Evolutionary conservation across 2,797 vertebrate genomes (phyloP).

Genomic region (Simalia tracyae): DNA sequence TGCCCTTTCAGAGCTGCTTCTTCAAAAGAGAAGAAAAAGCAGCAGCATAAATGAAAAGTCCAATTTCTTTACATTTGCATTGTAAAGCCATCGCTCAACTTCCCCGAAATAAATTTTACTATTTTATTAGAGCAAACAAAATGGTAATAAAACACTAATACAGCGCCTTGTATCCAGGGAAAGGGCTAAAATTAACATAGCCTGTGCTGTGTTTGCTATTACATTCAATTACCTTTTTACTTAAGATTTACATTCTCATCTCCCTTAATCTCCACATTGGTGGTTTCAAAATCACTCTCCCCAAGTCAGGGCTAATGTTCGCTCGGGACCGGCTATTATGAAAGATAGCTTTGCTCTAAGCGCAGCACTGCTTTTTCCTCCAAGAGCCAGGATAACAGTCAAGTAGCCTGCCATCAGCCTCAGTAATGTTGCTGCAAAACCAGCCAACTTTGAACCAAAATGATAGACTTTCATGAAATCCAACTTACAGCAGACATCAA

Average conservation of each 20-base stretch:
- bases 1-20: constrained; percentile 73
- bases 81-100: constrained; percentile 87
- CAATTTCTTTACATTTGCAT: constrained; percentile 87
- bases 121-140: constrained; percentile 88
- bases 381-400: not conserved
- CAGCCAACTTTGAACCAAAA: not conserved
- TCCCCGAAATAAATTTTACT: constrained; percentile 87
- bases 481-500: not conserved
- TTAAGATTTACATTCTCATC: constrained; percentile 86
- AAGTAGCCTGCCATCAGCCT: not conserved
- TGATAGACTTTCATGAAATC: not conserved
- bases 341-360: not conserved
- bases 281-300: constrained; percentile 74
- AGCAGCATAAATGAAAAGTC: constrained; percentile 83
- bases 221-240: constrained; percentile 88
- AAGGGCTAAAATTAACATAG: constrained; percentile 87
- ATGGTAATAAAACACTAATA: constrained; percentile 88
- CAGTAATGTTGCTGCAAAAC: not conserved
- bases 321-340: constrained; percentile 37
- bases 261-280: constrained; percentile 80
- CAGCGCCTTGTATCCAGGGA: constrained; percentile 83
- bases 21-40: constrained; percentile 66
- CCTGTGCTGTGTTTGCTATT: constrained; percentile 83
- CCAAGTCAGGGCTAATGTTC: constrained; percentile 50
- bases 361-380: not conserved